phyloP scores from a whole-genome alignment of 2,888 invertebrate species.

The Epiblema foenella region DNA sequence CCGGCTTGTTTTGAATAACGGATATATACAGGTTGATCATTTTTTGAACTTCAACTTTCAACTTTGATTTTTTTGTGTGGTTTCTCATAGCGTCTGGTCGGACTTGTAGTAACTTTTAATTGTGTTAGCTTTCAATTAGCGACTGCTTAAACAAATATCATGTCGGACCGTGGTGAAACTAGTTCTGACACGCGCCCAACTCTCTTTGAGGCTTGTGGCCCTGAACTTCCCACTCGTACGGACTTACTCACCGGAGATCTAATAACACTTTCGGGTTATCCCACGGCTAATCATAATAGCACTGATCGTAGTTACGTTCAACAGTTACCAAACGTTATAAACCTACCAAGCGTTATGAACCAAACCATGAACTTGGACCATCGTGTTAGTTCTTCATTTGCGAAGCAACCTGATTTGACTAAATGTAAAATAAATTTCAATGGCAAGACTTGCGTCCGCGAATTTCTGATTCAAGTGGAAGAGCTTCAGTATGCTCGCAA shows the following conservation, averaged over 20 bases:
- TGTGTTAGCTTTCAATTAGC: too few relatives aligned
- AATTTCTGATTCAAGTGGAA: slow-evolving; percentile 9
- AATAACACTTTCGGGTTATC: background rate
- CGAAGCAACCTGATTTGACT: background rate
- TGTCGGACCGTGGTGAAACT: too few relatives aligned
- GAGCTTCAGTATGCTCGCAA: slow-evolving; percentile 1
- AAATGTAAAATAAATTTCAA: slow-evolving; percentile 10
- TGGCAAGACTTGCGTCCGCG: slow-evolving; percentile 18
- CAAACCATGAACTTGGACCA: background rate
- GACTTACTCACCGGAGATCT: background rate
- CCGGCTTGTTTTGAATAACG: too few relatives aligned
- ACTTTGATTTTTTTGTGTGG: too few relatives aligned
- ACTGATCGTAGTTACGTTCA: background rate
- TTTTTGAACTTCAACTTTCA: too few relatives aligned
- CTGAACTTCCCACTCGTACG: too few relatives aligned
- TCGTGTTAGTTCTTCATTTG: background rate
- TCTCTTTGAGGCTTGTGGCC: too few relatives aligned
- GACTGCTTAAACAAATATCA: too few relatives aligned
- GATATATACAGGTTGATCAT: too few relatives aligned
- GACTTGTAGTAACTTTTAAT: too few relatives aligned
- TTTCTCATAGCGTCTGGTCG: too few relatives aligned
- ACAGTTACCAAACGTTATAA: background rate
- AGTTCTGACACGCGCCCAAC: too few relatives aligned
- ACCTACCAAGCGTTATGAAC: background rate
- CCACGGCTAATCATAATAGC: background rate